These are phyloP conservation scores for Dendrophyllia cribrosa DNA, from an alignment of 64 coral and sea anemone species.

Conservation along the genomic window DNA sequence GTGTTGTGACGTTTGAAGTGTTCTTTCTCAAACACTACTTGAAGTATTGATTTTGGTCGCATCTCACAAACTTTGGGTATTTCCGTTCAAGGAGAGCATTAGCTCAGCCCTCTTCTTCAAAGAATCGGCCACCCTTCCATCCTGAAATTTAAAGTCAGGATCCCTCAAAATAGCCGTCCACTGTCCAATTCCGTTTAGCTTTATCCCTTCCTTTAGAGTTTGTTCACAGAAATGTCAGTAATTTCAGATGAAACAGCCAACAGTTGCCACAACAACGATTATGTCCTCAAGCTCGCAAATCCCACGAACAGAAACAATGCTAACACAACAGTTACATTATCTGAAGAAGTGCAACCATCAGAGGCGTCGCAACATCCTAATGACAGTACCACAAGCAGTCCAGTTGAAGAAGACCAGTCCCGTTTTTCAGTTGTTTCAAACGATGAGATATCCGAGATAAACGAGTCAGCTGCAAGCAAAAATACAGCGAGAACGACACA, in stretches of 20 bases:
- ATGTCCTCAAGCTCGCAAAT: neutral
- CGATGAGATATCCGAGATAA: constrained; percentile 50
- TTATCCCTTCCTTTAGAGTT: neutral
- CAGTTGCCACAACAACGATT: neutral
- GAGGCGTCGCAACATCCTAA: neutral
- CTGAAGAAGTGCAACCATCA: neutral
- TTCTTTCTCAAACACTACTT: too few relatives aligned
- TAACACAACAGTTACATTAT: too few relatives aligned
- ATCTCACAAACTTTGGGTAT: too few relatives aligned
- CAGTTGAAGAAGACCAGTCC: constrained; percentile 42
- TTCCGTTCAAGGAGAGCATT: too few relatives aligned
- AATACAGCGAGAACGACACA: constrained; percentile 9
- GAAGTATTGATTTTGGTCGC: too few relatives aligned
- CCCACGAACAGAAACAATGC: constrained; percentile 51
- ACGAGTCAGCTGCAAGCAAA: constrained; percentile 40
- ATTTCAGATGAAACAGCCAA: constrained; percentile 8
- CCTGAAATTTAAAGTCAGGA: too few relatives aligned
- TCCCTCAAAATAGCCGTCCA: too few relatives aligned
- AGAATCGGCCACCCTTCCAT: too few relatives aligned
- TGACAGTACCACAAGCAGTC: neutral
- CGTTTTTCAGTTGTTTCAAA: constrained; percentile 47
- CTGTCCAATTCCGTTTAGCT: too few relatives aligned
- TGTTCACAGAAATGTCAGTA: constrained; percentile 11
- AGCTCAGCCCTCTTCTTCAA: too few relatives aligned
- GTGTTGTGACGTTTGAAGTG: too few relatives aligned